Base-by-base conservation (phyloP, 2,888 invertebrate species). In the Tetheella fluctuosa region DNA sequence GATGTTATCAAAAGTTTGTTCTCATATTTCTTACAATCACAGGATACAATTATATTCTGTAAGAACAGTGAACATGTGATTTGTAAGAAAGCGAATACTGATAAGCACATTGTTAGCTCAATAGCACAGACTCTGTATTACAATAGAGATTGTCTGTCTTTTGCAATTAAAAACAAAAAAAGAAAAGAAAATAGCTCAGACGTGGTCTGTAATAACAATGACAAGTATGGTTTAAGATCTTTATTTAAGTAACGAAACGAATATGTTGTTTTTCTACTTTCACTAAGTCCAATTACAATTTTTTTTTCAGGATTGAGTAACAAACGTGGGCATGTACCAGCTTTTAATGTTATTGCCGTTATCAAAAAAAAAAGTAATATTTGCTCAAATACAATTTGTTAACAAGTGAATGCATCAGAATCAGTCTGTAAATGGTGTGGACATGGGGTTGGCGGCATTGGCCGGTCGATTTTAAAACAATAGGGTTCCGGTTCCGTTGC, bases 401-500 rank as follows among this genome's bases (percentile, higher is more conserved):
- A 3, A 3, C 20, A 20, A 48, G 20, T 48, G 20, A 48, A 48
- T 48, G 48, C 10, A 48, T 48, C 48, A 48, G 48, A 48, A 48
- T 48, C 17, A 7, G 48, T 48, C 20, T n/a, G 48, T 20, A n/a
- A 20, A 10, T 48, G 1, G 17, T 39, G 42, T 17, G 8, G 17
- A 20, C 48, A n/a, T 17, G 48, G 61, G 55, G 42, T 62, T 60
- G 60, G 59, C 55, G 63, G 65, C 60, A 63, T 67, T 62, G 63
- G 67, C 61, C 65, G 61, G 64, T 67, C 62, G 70, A 78, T 74
- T 79, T 81, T 66, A 79, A 81, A 80, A 83, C 83, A 83, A 83
- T 83, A 75, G 79, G 71, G 79, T 80, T 81, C 81, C 83, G 83
- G 77, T 83, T 80, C 83, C 76, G 76, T 75, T 64, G 71, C 70